These are phyloP conservation scores for Mola mola DNA, from an alignment of 2,113 vertebrate genomes.

Conservation along the genomic window DNA sequence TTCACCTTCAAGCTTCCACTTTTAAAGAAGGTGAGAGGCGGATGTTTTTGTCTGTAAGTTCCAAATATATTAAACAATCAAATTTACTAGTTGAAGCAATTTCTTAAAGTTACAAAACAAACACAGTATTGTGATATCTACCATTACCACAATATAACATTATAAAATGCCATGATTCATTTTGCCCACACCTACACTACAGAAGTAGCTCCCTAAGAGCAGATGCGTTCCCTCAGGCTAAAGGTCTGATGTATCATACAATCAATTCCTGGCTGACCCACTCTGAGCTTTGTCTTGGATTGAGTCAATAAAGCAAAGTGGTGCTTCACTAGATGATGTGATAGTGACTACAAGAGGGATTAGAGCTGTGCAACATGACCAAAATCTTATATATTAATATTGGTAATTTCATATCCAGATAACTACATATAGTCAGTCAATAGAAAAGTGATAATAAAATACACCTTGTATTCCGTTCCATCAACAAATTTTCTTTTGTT, in stretches of 20 bases:
- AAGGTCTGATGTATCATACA: slow-evolving; percentile 58
- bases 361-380: neutral
- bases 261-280: slow-evolving; percentile 71
- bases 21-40: too few relatives aligned
- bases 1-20: too few relatives aligned
- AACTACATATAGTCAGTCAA: neutral
- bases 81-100: too few relatives aligned
- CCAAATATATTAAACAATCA: too few relatives aligned
- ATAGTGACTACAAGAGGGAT: slow-evolving; percentile 59
- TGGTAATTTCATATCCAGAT: neutral
- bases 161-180: neutral
- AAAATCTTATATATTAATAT: neutral
- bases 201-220: slow-evolving; percentile 39
- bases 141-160: too few relatives aligned
- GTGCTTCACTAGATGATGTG: slow-evolving; percentile 63
- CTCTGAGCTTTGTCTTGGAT: slow-evolving; percentile 66
- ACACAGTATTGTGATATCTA: too few relatives aligned
- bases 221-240: slow-evolving; percentile 44
- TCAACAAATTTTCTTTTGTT: too few relatives aligned
- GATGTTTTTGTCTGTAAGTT: too few relatives aligned
- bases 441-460: too few relatives aligned
- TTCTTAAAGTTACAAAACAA: too few relatives aligned
- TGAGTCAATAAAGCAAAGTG: slow-evolving; percentile 73
- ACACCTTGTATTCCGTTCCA: too few relatives aligned
- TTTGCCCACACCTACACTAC: neutral